Evolutionary conservation across 2,888 invertebrate genomes (phyloP).

Genomic region (Parasteatoda lunata): DNA sequence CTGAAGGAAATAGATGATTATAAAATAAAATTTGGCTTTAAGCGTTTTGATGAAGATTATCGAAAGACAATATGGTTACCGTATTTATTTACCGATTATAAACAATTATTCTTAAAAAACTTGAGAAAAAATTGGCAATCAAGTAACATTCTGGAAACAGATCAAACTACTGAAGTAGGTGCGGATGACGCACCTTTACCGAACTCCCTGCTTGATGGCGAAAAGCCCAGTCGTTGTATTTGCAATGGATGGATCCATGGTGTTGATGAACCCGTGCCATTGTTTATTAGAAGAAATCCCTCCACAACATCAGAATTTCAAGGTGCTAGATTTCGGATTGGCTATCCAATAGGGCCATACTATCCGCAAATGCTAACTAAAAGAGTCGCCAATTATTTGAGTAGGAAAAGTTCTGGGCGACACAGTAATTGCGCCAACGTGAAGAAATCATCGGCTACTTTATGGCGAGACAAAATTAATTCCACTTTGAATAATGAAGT

Average conservation of each 20-base stretch:
- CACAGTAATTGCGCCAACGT: slow-evolving; percentile 22
- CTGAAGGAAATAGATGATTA: slow-evolving; percentile 19
- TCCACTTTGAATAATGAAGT: slow-evolving; percentile 4
- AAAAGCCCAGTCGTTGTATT: slow-evolving; percentile 1
- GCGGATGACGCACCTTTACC: neutral
- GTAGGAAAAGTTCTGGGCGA: neutral
- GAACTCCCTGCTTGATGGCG: neutral
- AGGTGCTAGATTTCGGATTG: slow-evolving; percentile 10
- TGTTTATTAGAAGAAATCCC: slow-evolving; percentile 25
- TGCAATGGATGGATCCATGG: slow-evolving; percentile 18
- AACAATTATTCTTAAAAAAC: neutral
- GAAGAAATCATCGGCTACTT: slow-evolving; percentile 19
- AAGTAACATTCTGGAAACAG: neutral
- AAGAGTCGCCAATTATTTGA: slow-evolving; percentile 12
- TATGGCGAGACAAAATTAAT: slow-evolving; percentile 39
- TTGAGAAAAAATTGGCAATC: slow-evolving; percentile 15
- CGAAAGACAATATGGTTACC: slow-evolving; percentile 39
- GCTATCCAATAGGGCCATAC: neutral
- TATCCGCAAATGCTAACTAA: slow-evolving; percentile 21
- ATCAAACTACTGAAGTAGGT: neutral
- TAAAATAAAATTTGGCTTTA: slow-evolving; percentile 25
- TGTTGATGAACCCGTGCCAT: neutral
- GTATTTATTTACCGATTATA: slow-evolving; percentile 4
- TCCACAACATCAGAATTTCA: slow-evolving; percentile 38
- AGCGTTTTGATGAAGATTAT: slow-evolving; percentile 38